A percentile compares a stretch with the other conserved stretches of the same genome.
Conservation (phyloP, 1,140 invertebrate species). For the Augochlora pura region DNA sequence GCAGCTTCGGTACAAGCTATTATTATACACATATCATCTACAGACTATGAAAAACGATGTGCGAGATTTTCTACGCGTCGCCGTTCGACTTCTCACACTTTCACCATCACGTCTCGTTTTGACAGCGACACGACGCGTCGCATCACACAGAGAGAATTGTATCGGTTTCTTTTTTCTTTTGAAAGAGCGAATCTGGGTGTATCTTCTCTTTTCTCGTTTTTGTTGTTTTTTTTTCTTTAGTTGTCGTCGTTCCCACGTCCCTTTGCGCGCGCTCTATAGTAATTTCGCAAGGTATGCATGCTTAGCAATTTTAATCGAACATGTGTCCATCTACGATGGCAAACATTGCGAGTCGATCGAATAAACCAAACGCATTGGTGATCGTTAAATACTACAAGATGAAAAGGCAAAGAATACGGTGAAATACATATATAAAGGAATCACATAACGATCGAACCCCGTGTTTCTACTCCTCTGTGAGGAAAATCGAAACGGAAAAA, state of each 20-base stretch:
- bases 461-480: neutral
- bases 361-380: neutral
- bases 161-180: neutral
- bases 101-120: conserved; percentile 13
- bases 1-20: neutral
- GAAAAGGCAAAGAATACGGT: neutral
- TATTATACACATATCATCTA: neutral
- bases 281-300: conserved; percentile 15
- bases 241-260: neutral
- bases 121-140: conserved; percentile 9
- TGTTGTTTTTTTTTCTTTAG: neutral
- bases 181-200: conserved; percentile 14
- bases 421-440: neutral
- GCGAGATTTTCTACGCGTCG: conserved; percentile 27
- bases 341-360: neutral
- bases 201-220: neutral
- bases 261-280: conserved; percentile 11
- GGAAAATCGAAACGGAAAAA: neutral
- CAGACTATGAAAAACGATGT: conserved; percentile 8
- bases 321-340: no score
- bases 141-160: neutral
- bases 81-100: conserved; percentile 38
- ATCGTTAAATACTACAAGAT: neutral
- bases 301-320: conserved; percentile 43
- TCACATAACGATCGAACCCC: neutral